Conservation (phyloP, 2,888 invertebrate genomes). For the Sepioteuthis lessoniana region DNA sequence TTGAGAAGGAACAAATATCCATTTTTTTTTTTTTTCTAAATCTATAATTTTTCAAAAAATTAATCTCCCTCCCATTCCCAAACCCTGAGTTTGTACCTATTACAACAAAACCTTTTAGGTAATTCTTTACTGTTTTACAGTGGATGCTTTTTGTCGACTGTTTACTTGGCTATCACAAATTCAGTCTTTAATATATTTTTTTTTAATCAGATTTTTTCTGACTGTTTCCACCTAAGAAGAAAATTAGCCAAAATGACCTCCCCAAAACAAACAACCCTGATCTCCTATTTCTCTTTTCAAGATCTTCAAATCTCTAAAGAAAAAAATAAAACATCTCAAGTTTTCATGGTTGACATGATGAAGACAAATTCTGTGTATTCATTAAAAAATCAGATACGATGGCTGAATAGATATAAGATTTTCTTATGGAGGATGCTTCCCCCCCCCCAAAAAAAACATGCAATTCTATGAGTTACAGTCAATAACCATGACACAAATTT, state of each 20-base stretch:
- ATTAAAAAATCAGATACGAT: no score
- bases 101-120: not conserved
- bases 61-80: not conserved
- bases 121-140: not conserved
- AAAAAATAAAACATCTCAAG: not conserved
- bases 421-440: not conserved
- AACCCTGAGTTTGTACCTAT: not conserved
- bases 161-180: not conserved
- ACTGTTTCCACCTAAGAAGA: not conserved
- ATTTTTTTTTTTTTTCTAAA: not conserved
- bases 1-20: not conserved
- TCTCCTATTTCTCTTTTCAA: not conserved
- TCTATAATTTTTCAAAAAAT: no score
- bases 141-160: slow-evolving; percentile 11
- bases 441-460: no score
- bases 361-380: no score
- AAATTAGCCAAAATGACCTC: not conserved
- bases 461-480: not conserved
- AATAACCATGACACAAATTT: no score
- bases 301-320: not conserved
- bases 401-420: no score
- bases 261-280: not conserved
- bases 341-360: no score
- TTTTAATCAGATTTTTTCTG: not conserved
- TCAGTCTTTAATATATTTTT: not conserved